phyloP scores from a whole-genome alignment of 1,140 invertebrate genomes.

The Drosophila watanabei region DNA sequence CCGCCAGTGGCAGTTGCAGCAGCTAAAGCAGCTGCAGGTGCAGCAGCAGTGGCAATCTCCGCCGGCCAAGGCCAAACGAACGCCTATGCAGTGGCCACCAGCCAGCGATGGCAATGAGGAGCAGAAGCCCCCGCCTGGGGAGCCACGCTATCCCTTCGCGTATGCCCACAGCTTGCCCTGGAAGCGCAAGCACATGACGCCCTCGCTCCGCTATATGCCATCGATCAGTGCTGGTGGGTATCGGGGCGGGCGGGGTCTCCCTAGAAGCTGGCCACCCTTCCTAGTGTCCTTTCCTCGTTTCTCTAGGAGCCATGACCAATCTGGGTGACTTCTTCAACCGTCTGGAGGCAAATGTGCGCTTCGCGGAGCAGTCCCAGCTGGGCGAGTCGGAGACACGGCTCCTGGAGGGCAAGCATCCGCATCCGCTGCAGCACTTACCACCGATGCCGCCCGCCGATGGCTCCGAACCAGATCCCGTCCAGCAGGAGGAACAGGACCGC shows the following conservation, averaged over 20 bases:
- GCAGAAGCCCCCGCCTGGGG: background rate
- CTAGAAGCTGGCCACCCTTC: background rate
- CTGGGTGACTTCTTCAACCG: slow-evolving; percentile 81
- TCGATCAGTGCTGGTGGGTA: slow-evolving; percentile 78
- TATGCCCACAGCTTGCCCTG: slow-evolving; percentile 24
- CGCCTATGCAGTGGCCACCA: slow-evolving; percentile 27
- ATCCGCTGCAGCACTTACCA: slow-evolving; percentile 26
- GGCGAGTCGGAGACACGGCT: slow-evolving; percentile 58
- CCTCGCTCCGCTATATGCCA: slow-evolving; percentile 47
- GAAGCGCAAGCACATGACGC: slow-evolving; percentile 42
- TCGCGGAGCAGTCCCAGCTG: slow-evolving; percentile 70
- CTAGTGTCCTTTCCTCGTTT: slow-evolving; percentile 32
- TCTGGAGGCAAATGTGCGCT: slow-evolving; percentile 75
- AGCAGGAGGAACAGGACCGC: slow-evolving; percentile 38
- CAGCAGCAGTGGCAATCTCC: slow-evolving; percentile 67
- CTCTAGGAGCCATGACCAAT: slow-evolving; percentile 82
- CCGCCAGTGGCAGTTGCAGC: slow-evolving; percentile 26
- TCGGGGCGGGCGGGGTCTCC: background rate
- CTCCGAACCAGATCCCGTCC: slow-evolving; percentile 21
- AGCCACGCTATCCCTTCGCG: slow-evolving; percentile 32
- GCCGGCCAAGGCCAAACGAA: slow-evolving; percentile 43
- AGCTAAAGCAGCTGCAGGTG: slow-evolving; percentile 52
- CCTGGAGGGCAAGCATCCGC: slow-evolving; percentile 71
- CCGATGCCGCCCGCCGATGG: slow-evolving; percentile 17
- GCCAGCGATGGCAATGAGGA: slow-evolving; percentile 1